phyloP scores from a whole-genome alignment of 1,140 invertebrate genomes.

The Achatina immaculata region DNA sequence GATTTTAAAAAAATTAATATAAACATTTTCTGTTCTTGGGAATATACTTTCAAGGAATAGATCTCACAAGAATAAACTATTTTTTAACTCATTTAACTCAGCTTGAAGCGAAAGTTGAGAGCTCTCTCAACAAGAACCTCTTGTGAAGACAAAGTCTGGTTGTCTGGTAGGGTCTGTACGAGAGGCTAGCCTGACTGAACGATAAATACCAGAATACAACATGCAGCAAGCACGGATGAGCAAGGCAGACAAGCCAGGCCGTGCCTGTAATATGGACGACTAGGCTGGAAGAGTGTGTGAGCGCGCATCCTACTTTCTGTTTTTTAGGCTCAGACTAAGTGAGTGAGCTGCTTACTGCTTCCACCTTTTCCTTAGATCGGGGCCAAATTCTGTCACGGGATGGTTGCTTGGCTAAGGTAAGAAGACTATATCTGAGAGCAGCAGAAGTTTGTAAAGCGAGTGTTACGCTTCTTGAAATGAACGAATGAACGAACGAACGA shows the following conservation, averaged over 20 bases:
- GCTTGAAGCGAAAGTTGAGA: no score
- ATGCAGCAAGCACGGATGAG: background rate
- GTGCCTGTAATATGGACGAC: background rate
- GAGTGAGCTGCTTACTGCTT: background rate
- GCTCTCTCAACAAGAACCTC: no score
- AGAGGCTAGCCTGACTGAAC: background rate
- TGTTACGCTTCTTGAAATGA: no score
- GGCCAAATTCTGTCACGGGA: conserved; percentile 17
- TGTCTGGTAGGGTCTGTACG: no score
- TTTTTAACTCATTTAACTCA: no score
- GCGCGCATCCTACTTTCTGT: no score
- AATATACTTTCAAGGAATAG: no score
- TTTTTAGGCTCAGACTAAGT: background rate
- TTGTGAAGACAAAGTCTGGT: no score
- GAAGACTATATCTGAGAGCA: background rate
- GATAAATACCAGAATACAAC: background rate
- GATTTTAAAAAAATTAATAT: background rate
- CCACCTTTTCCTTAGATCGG: conserved; percentile 12
- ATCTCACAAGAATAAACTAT: no score
- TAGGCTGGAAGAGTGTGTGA: background rate
- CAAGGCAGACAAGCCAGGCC: background rate
- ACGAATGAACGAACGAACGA: no score
- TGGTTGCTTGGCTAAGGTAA: background rate
- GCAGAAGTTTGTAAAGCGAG: background rate
- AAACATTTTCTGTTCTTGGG: background rate